Percentiles rank a stretch among this genome's conserved stretches.
Evolutionary conservation across 2,113 vertebrate genomes (phyloP).

Genomic region (Bos javanicus): DNA sequence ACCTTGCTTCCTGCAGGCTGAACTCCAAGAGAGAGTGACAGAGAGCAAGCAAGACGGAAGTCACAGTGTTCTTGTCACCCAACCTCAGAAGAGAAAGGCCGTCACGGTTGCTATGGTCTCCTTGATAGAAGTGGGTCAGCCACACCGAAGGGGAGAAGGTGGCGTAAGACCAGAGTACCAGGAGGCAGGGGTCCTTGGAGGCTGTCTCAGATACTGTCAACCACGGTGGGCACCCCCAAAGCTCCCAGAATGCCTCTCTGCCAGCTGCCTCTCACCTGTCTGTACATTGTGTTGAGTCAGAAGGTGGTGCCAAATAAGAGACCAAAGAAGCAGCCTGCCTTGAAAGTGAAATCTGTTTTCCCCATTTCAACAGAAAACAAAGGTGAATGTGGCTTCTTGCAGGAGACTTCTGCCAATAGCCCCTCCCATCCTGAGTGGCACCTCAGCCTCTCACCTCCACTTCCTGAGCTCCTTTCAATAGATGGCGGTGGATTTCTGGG

Average conservation of each 20-base stretch:
- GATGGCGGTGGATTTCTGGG: neutral
- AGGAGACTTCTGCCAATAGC: neutral
- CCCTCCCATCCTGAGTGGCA: neutral
- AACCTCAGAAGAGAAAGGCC: neutral
- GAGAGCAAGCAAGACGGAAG: neutral
- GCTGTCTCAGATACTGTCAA: neutral
- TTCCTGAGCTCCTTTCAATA: neutral
- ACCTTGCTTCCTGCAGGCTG: neutral
- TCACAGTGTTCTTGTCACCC: neutral
- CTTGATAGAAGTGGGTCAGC: neutral
- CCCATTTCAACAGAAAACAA: neutral
- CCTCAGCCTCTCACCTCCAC: neutral
- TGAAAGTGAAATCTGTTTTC: neutral
- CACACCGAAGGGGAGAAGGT: neutral
- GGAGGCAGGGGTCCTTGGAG: neutral
- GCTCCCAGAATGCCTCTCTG: neutral
- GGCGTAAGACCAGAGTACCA: neutral
- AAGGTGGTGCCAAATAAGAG: slow-evolving; percentile 20
- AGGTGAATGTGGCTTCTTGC: neutral
- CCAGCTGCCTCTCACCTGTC: neutral
- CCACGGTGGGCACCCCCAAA: neutral
- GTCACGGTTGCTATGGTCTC: neutral
- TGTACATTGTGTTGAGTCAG: neutral
- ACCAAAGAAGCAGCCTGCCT: neutral
- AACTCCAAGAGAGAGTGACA: neutral